Base-by-base conservation (phyloP, 2,888 invertebrate species). In the Cephus sareptanus region DNA sequence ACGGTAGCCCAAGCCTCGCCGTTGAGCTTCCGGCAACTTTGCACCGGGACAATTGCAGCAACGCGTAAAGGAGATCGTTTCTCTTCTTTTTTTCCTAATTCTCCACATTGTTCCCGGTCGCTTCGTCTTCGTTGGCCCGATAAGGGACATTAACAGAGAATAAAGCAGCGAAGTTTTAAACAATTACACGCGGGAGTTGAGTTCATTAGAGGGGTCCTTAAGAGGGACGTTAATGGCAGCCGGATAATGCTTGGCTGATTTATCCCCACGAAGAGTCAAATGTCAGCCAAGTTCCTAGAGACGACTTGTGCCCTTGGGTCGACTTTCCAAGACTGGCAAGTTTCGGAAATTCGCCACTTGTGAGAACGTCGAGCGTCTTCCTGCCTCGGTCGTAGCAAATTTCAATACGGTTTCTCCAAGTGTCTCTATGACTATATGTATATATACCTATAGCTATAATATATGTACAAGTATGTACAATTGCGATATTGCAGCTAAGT, bases 111-210 rank as follows among this genome's bases (percentile, higher is more conserved):
- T 34, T 23, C 31, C 31, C 71, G 33, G 71, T 34, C 74, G 34
- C 74, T 40, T 34, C 35, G 23, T 35, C 34, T 35, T 30, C 74
- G 37, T 40, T 34, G 34, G 74, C 35, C 35, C 76, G 76, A 76
- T 77, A 76, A 78, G 78, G 76, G 12, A 33, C 73, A 40, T 78
- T 76, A 56, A 35, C 71, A 56, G 75, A 40, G 69, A 74, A 76
- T 76, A 76, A 77, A 76, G 73, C 69, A 74, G 76, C 23, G 23
- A 79, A 79, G 76, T 79, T 79, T 76, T 74, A 76, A 79, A 79
- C 79, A 76, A 79, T 79, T 77, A 76, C 79, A 79, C 76, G 76
- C 79, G 76, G 69, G 37, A 74, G 79, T 76, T 34, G 74, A 76
- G 79, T 79, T 74, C 79, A 76, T 78, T 78, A 78, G 56, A 56